Conservation (phyloP, 2,797 vertebrate species). For the Delichon dasypus region DNA sequence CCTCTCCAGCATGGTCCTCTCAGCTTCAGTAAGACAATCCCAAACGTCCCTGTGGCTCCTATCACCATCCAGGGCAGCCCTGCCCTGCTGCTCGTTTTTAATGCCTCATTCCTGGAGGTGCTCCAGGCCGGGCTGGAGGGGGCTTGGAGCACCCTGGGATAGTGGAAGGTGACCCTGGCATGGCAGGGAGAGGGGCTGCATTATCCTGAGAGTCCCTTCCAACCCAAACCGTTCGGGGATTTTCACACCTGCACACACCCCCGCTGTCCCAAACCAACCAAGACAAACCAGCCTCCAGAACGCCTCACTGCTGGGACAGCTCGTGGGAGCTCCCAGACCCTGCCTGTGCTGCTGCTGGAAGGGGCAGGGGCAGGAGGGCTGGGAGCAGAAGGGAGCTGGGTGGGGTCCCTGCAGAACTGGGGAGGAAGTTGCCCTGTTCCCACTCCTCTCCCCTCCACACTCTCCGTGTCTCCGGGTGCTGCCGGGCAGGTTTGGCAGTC, state of each 20-base stretch:
- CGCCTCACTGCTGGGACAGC: neutral
- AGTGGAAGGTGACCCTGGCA: neutral
- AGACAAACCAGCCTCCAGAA: neutral
- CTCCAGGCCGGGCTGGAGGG: rapidly evolving
- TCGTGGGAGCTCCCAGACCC: neutral
- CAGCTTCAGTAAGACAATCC: neutral
- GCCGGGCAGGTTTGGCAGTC: neutral
- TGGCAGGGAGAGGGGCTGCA: rapidly evolving
- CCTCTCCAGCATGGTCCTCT: neutral
- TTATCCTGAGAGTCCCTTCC: neutral
- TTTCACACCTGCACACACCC: neutral
- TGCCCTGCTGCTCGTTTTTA: neutral
- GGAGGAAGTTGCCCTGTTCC: rapidly evolving
- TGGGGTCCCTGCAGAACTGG: neutral
- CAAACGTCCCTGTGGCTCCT: rapidly evolving
- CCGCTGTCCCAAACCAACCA: rapidly evolving
- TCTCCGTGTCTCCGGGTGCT: neutral
- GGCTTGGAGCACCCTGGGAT: neutral
- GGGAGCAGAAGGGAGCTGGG: neutral
- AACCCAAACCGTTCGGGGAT: neutral
- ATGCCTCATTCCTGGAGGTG: neutral
- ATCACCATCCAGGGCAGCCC: neutral
- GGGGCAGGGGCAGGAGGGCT: neutral
- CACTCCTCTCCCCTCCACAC: neutral
- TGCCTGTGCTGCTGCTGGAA: neutral